phyloP scores from a whole-genome alignment of 64 coral and sea anemone genomes.

The Acropora yongei region DNA sequence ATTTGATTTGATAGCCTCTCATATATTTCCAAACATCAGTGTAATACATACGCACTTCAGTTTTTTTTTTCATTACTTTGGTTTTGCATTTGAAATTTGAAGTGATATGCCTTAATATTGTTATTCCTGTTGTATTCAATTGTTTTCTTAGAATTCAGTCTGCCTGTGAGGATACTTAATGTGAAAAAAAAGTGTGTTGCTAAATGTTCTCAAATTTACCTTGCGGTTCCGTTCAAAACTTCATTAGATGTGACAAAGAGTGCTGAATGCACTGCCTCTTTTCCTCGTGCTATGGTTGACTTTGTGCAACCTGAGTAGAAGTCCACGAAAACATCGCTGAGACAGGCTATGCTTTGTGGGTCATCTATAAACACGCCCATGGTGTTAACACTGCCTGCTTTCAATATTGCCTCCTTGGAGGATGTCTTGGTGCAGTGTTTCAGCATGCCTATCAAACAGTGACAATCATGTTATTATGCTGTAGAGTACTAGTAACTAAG shows the following conservation, averaged over 20 bases:
- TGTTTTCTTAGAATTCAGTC: not conserved
- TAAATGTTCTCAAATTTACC: constrained; percentile 20
- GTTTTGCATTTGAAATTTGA: not conserved
- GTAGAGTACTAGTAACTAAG: not conserved
- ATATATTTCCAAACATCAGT: not conserved
- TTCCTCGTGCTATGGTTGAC: constrained; percentile 38
- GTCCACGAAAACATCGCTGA: constrained; percentile 52
- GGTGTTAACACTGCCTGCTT: constrained; percentile 4
- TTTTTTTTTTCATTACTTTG: not conserved
- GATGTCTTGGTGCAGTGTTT: constrained; percentile 19
- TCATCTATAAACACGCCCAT: constrained; percentile 47
- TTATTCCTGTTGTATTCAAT: not conserved
- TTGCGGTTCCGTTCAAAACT: constrained; percentile 37
- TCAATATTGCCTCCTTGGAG: constrained; percentile 32
- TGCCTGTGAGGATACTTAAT: not conserved
- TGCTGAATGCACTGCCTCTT: constrained; percentile 41
- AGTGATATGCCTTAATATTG: not conserved
- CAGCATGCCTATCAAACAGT: constrained; percentile 24
- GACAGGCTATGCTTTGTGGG: constrained; percentile 11
- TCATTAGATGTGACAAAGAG: constrained; percentile 33
- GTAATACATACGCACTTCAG: not conserved
- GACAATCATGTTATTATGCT: not conserved
- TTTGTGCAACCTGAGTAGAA: constrained; percentile 38
- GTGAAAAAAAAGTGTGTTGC: not conserved
- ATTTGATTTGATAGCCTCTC: not conserved